These are phyloP conservation scores for Irena cyanogastra DNA, from an alignment of 2,113 vertebrate species.

Conservation along the genomic window DNA sequence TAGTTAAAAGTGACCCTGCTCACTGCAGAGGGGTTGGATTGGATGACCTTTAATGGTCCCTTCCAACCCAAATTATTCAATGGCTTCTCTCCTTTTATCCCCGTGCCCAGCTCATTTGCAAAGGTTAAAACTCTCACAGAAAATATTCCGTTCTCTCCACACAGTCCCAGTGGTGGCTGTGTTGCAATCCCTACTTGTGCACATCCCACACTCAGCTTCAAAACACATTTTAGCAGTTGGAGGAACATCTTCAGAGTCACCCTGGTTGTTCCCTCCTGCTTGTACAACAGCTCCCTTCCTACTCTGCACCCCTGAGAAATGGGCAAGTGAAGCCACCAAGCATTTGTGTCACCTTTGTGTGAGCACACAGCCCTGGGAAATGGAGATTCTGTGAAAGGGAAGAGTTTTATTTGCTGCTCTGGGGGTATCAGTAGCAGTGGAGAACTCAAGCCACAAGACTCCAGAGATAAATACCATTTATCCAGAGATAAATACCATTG, in stretches of 20 bases:
- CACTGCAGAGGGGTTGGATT: neutral
- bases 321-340: neutral
- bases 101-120: neutral
- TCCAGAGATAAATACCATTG: neutral
- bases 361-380: neutral
- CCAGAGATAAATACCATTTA: neutral
- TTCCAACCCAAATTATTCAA: neutral
- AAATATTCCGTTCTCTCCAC: accelerated
- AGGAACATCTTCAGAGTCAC: neutral
- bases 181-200: neutral
- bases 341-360: neutral
- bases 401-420: neutral
- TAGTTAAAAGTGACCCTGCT: neutral
- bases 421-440: accelerated
- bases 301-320: neutral
- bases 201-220: neutral
- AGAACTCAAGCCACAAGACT: neutral
- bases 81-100: neutral
- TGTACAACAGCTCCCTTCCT: neutral
- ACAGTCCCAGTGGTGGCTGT: neutral
- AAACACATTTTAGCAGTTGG: neutral
- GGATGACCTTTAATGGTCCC: neutral
- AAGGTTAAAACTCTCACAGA: neutral
- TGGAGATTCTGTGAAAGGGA: neutral
- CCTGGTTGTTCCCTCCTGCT: neutral